phyloP scores from a whole-genome alignment of 1,140 invertebrate species.

The Drosophila tsacasi region DNA sequence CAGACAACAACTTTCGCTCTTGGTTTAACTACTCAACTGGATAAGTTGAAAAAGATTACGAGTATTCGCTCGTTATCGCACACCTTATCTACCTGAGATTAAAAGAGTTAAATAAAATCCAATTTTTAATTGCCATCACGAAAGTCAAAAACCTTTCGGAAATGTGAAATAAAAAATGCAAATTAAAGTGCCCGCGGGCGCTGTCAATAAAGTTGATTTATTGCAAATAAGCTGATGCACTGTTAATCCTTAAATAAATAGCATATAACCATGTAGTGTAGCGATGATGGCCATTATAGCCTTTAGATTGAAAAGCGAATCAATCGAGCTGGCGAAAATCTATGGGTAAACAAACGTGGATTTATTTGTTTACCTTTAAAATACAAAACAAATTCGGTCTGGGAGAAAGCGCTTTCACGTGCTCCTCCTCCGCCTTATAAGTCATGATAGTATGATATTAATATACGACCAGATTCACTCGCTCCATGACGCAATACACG shows the following conservation, averaged over 20 bases:
- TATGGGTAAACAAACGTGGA: conserved; percentile 16
- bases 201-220: conserved; percentile 29
- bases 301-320: conserved; percentile 13
- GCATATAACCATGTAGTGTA: background rate
- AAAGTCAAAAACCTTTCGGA: conserved; percentile 36
- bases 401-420: conserved; percentile 10
- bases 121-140: conserved; percentile 26
- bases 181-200: background rate
- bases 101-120: background rate
- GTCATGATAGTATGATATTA: conserved; percentile 16
- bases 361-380: conserved; percentile 36
- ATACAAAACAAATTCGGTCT: background rate
- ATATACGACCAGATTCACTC: conserved; percentile 11
- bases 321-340: conserved; percentile 10
- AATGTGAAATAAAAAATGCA: background rate
- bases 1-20: conserved; percentile 31
- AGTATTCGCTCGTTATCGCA: conserved; percentile 18
- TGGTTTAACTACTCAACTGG: conserved; percentile 35
- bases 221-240: conserved; percentile 24
- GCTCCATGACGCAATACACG: conserved; percentile 35
- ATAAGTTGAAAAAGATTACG: conserved; percentile 18
- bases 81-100: conserved; percentile 18
- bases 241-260: conserved; percentile 33
- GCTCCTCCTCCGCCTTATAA: conserved; percentile 10
- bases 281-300: conserved; percentile 5